Evolutionary conservation across 2,797 vertebrate species (phyloP), one percentile per base, ranked within the genome.

Genomic region (Tympanoctomys barrerae): DNA sequence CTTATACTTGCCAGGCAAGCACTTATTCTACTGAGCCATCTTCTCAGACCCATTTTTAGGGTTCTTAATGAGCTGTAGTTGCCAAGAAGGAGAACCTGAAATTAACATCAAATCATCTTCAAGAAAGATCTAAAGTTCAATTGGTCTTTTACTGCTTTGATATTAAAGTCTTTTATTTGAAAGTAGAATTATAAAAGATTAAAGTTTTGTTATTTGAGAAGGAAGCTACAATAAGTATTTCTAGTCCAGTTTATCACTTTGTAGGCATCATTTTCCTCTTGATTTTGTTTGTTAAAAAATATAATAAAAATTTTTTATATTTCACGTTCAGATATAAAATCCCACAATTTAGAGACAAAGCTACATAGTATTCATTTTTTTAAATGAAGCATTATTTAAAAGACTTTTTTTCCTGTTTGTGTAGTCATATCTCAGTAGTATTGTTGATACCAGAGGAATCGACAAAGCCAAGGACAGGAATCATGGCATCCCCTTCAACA

Each of bases 401-500:
- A 78, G 1, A 26, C 1, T n/a, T 94, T 66, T 59, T 68, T 79
- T 31, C 9, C 14, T 78, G 52, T 80, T 71, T 31, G 54, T 73
- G 83, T 42, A 39, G 19, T 83, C 36, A 94, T 22, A 89, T 0
- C 0, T 3, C 13, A 18, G 13, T 0, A 52, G 0, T 1, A 21
- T 0, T 24, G 0, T 1, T 52, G 79, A 54, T 81, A 6, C 4
- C 39, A 31, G 78, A 0, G 0, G 88, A 94, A 86, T 99, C 98
- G 80, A 98, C 97, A 98, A 98, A 98, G 36, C 0, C 0, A 8
- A 97, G 96, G 84, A 2, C 93, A 21, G n/a, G 46, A 19, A 46
- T 78, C 22, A 84, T 0, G 0, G 4, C 1, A 21, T 54, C n/a
- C 33, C 42, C 24, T 24, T 93, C 31, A 0, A 26, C 0, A 0